Percentiles rank a stretch among this genome's conserved stretches.
These are phyloP conservation scores for Caenorhabditis briggsae DNA, from an alignment of 1,140 invertebrate species.

Conservation along the genomic window DNA sequence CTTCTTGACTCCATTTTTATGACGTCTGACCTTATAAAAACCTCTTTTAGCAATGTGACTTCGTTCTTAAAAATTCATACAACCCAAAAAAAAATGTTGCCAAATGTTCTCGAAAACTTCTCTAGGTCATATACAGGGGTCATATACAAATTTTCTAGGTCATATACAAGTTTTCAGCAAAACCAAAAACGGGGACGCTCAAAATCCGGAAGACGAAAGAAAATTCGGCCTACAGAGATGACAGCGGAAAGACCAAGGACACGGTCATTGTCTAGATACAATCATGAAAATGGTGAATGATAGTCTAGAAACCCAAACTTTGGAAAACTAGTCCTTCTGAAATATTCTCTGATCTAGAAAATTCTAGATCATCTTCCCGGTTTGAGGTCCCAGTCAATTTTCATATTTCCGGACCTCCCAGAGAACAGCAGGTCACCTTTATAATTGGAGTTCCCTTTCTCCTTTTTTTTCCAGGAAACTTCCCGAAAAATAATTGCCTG, in stretches of 20 bases:
- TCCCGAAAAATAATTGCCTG: too few relatives aligned
- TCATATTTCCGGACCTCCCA: not conserved
- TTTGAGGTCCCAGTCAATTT: not conserved
- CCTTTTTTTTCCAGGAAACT: too few relatives aligned
- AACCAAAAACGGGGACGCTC: constrained; percentile 21
- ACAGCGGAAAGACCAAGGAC: not conserved
- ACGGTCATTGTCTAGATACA: not conserved
- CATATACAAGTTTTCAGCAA: not conserved
- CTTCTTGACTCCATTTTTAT: too few relatives aligned
- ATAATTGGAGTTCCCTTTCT: too few relatives aligned
- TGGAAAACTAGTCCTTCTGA: too few relatives aligned
- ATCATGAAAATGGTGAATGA: constrained; percentile 4
- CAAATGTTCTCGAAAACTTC: too few relatives aligned
- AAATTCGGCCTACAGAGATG: not conserved
- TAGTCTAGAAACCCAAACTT: not conserved
- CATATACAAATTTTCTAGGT: too few relatives aligned
- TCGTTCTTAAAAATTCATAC: too few relatives aligned
- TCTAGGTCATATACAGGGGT: not conserved
- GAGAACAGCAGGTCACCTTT: not conserved
- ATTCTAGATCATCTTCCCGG: not conserved
- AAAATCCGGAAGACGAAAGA: constrained; percentile 15
- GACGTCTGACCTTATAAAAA: too few relatives aligned
- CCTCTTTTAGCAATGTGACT: too few relatives aligned
- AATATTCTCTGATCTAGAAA: too few relatives aligned
- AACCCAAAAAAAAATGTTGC: too few relatives aligned